Percentiles rank a stretch among this genome's conserved stretches.
These are phyloP conservation scores for Dysdera silvatica DNA, from an alignment of 1,140 invertebrate genomes.

Conservation along the genomic window DNA sequence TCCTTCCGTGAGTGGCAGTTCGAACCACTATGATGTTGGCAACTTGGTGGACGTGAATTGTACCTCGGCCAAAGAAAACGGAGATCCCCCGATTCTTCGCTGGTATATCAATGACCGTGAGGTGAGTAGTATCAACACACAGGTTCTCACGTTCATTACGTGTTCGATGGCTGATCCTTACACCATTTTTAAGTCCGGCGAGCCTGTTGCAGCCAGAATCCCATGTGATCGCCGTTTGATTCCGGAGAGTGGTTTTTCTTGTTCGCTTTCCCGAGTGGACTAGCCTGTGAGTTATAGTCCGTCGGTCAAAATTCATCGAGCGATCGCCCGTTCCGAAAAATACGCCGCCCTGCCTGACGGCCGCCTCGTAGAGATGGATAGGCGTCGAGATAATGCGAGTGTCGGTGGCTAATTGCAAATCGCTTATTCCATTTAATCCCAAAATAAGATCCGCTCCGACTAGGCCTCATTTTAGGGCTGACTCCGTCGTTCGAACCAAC, in stretches of 20 bases:
- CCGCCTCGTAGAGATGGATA: no score
- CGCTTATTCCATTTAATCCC: conserved; percentile 23
- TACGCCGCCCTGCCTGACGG: no score
- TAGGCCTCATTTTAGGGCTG: no score
- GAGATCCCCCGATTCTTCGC: conserved; percentile 30
- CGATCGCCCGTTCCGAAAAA: conserved; percentile 23
- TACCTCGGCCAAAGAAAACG: conserved; percentile 34
- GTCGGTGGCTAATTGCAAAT: conserved; percentile 27
- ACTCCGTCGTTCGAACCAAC: no score
- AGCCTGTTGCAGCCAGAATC: no score
- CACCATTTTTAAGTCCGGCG: no score
- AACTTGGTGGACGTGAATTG: conserved; percentile 35
- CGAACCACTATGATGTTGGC: conserved; percentile 29
- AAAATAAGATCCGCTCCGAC: conserved; percentile 20
- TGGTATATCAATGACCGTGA: conserved; percentile 36
- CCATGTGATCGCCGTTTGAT: no score
- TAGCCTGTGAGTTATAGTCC: not conserved
- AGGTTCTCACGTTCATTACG: conserved; percentile 24
- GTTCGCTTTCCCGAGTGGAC: conserved; percentile 9
- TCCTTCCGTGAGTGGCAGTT: conserved; percentile 32
- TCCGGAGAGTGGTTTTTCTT: conserved; percentile 28
- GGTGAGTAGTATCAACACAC: conserved; percentile 11
- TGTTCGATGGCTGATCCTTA: not conserved
- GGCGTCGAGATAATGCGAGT: conserved; percentile 23
- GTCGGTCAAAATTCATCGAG: conserved; percentile 13